These are phyloP conservation scores for Falco novaeseelandiae DNA, from an alignment of 2,797 vertebrate genomes.

Conservation along the genomic window DNA sequence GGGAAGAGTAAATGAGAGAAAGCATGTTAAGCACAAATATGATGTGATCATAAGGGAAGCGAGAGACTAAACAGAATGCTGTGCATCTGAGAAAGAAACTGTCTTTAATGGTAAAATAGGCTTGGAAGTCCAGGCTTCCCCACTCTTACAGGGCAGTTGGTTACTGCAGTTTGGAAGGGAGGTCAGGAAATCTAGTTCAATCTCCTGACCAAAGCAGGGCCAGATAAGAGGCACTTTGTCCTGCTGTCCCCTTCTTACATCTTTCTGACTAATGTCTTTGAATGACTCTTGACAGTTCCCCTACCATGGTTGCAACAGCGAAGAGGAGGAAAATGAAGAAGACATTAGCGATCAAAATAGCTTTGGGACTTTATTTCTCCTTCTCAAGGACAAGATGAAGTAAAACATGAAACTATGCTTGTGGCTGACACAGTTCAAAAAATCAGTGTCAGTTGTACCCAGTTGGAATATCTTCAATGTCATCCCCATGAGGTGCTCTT, in stretches of 20 bases:
- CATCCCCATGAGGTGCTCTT: neutral
- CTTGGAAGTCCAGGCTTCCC: neutral
- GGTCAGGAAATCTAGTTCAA: neutral
- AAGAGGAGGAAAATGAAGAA: neutral
- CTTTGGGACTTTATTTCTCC: neutral
- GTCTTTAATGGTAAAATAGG: neutral
- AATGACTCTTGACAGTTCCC: neutral
- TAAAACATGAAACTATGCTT: neutral
- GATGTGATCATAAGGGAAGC: neutral
- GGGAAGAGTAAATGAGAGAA: neutral
- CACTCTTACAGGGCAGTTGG: neutral
- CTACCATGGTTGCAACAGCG: fast-evolving
- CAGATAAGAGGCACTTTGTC: neutral
- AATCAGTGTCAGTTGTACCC: neutral
- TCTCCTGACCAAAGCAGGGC: neutral
- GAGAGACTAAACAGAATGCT: neutral
- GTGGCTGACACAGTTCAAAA: neutral
- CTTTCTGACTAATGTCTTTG: neutral
- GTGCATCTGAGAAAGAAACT: neutral
- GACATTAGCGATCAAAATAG: neutral
- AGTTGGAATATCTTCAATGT: neutral
- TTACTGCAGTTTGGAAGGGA: neutral
- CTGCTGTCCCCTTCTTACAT: neutral
- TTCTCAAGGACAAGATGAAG: neutral
- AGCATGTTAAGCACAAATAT: neutral